A percentile compares a stretch with the other conserved stretches of the same genome.
phyloP scores from a whole-genome alignment of 2,888 invertebrate species.

The Drosophila paranaensis region DNA sequence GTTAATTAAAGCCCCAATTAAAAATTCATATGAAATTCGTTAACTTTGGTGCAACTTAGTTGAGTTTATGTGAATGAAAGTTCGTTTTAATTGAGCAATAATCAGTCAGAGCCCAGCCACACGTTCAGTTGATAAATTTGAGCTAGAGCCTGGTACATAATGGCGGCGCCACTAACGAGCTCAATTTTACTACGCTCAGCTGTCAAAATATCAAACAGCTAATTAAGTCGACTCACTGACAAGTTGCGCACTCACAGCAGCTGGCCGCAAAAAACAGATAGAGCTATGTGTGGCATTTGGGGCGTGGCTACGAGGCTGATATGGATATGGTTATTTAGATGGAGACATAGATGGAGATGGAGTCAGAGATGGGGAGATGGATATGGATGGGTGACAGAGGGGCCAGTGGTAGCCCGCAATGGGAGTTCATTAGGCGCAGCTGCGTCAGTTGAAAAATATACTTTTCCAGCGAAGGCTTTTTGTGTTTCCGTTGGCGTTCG shows the following conservation, averaged over 20 bases:
- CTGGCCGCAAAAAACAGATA: constrained; percentile 40
- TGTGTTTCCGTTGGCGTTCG: constrained; percentile 32
- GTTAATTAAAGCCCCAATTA: not conserved
- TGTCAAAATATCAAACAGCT: constrained; percentile 68
- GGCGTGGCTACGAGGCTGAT: constrained; percentile 7
- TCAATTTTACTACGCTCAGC: constrained; percentile 42
- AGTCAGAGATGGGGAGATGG: constrained; percentile 12
- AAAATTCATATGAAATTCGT: not conserved
- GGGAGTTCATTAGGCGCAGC: constrained; percentile 73
- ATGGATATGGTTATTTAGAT: constrained; percentile 11
- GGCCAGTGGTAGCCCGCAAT: constrained; percentile 46
- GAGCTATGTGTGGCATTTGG: constrained; percentile 15
- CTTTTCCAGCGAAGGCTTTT: constrained; percentile 55
- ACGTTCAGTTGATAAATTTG: constrained; percentile 6
- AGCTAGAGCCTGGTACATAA: constrained; percentile 3
- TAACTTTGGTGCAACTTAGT: no score
- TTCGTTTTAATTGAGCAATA: constrained; percentile 7
- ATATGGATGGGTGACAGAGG: constrained; percentile 11
- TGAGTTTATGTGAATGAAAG: not conserved
- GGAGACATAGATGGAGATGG: not conserved
- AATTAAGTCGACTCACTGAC: constrained; percentile 62
- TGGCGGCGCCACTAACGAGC: constrained; percentile 63
- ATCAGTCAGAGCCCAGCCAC: constrained; percentile 13
- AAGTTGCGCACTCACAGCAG: constrained; percentile 29
- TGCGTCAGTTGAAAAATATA: constrained; percentile 60